A percentile compares a stretch with the other conserved stretches of the same genome.
These are phyloP conservation scores for Nephrotoma appendiculata DNA, from an alignment of 2,888 invertebrate genomes.

Conservation along the genomic window DNA sequence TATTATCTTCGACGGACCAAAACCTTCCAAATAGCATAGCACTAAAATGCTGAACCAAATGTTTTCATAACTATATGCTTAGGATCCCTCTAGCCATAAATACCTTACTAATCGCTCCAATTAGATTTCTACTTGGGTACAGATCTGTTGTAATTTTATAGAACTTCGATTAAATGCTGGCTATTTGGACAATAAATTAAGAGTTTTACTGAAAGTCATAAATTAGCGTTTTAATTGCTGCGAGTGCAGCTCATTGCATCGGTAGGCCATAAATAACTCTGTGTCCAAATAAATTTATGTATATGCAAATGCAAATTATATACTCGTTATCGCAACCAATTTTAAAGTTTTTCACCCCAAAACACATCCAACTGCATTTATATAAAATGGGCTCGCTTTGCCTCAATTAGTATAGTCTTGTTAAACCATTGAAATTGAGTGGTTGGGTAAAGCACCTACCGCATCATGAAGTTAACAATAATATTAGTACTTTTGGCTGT, in stretches of 20 bases:
- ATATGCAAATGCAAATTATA: not conserved
- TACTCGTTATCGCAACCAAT: not conserved
- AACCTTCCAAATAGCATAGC: too few species aligned
- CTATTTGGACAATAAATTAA: too few species aligned
- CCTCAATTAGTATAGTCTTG: not conserved
- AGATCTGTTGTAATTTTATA: too few species aligned
- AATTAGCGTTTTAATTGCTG: too few species aligned
- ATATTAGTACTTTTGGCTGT: not conserved
- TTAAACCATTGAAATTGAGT: not conserved
- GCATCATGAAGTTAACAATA: not conserved
- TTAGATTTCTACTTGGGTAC: too few species aligned
- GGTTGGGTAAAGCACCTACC: not conserved
- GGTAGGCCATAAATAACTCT: not conserved
- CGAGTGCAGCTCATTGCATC: too few species aligned
- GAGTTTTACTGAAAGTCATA: not conserved
- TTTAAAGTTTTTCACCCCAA: not conserved
- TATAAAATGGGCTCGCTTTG: not conserved
- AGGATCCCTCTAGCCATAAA: too few species aligned
- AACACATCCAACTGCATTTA: not conserved
- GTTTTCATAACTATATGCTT: too few species aligned
- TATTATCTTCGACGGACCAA: too few species aligned
- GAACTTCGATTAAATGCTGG: too few species aligned
- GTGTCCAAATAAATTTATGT: not conserved
- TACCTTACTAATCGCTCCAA: too few species aligned
- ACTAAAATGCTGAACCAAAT: too few species aligned